Conservation (phyloP, 1,140 invertebrate species). For the Caerostris extrusa region DNA sequence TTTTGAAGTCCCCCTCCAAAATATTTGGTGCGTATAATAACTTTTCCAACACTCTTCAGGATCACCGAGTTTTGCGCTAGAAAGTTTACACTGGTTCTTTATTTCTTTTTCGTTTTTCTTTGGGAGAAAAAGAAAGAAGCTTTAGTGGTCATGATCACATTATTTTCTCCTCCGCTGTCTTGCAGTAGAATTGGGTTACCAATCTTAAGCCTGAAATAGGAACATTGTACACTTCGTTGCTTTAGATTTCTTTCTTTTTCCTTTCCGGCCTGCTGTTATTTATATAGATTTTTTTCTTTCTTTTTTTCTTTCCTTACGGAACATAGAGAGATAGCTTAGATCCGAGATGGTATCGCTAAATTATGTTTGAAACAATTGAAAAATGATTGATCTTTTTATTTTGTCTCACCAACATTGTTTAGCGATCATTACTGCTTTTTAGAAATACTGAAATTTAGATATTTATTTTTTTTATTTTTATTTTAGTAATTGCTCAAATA, state of each 20-base stretch:
- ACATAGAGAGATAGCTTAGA: background rate
- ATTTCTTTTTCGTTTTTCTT: background rate
- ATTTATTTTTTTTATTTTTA: too few species aligned
- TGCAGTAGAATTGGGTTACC: conserved; percentile 44
- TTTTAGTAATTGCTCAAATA: too few species aligned
- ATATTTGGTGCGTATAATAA: conserved; percentile 63
- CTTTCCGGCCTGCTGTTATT: background rate
- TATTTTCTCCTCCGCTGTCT: conserved; percentile 19
- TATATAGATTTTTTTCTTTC: conserved; percentile 23
- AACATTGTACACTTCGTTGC: conserved; percentile 49
- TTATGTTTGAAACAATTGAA: background rate
- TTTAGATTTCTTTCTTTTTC: conserved; percentile 4
- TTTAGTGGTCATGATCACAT: conserved; percentile 56
- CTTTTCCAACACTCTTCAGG: conserved; percentile 26
- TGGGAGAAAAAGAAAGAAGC: conserved; percentile 26
- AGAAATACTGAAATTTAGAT: too few species aligned
- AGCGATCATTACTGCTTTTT: too few species aligned
- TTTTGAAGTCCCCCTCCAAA: conserved; percentile 26
- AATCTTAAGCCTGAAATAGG: conserved; percentile 39
- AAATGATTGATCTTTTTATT: background rate
- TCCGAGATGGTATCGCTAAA: too few species aligned
- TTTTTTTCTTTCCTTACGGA: background rate
- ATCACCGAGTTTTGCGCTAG: conserved; percentile 12
- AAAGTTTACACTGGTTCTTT: conserved; percentile 28
- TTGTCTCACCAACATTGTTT: too few species aligned